Evolutionary conservation across 1,140 invertebrate genomes (phyloP).

Genomic region (Drosophila santomea): DNA sequence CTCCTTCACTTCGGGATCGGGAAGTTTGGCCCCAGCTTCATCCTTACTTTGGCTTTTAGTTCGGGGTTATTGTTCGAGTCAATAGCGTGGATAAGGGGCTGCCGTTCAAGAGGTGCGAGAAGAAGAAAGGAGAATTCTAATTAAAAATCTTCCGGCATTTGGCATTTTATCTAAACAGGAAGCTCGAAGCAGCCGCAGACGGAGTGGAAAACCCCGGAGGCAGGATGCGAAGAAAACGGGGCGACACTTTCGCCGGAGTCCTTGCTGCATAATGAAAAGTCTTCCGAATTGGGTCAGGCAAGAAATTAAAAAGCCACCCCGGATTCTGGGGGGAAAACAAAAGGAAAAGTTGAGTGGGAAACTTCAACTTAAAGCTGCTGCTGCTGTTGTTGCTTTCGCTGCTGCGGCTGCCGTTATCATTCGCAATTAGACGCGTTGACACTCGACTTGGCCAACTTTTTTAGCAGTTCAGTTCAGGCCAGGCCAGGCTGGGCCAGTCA

Average conservation of each 20-base stretch:
- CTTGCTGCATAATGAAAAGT: constrained; percentile 67
- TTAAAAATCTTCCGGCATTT: constrained; percentile 82
- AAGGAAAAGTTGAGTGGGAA: constrained; percentile 36
- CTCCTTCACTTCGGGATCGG: constrained; percentile 15
- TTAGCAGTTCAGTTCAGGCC: no score
- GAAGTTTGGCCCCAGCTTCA: constrained; percentile 14
- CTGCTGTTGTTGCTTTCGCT: constrained; percentile 5
- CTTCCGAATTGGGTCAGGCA: constrained; percentile 68
- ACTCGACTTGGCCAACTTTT: constrained; percentile 47
- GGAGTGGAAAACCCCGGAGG: constrained; percentile 10
- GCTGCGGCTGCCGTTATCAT: constrained; percentile 60
- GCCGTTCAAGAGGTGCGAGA: constrained; percentile 14
- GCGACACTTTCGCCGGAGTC: constrained; percentile 68
- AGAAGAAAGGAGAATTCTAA: constrained; percentile 64
- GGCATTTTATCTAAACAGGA: constrained; percentile 77
- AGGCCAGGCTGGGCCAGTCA: neutral
- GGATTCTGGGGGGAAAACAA: constrained; percentile 32
- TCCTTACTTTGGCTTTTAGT: constrained; percentile 21
- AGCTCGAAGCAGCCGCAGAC: constrained; percentile 31
- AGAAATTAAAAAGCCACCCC: constrained; percentile 61
- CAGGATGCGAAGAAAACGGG: neutral
- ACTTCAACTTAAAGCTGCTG: constrained; percentile 55
- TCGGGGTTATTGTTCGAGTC: constrained; percentile 63
- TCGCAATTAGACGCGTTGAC: constrained; percentile 78
- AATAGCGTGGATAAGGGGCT: constrained; percentile 40